Percentiles rank a stretch among this genome's conserved stretches.
Evolutionary conservation across 2,113 vertebrate species (phyloP).

Genomic region (Indicator indicator): DNA sequence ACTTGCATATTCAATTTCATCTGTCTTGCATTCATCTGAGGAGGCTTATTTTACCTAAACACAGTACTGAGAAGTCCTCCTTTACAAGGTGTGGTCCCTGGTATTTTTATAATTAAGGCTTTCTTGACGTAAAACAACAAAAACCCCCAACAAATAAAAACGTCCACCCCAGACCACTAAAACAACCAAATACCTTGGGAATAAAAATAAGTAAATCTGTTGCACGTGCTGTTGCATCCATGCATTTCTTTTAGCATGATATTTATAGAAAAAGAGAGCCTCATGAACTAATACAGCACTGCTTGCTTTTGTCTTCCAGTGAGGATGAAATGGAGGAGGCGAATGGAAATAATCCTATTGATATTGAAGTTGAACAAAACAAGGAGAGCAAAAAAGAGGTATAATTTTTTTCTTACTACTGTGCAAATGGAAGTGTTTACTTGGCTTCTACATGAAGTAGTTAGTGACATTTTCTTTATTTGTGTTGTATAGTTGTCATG

Average conservation of each 20-base stretch:
- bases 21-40: background rate
- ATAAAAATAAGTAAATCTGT: background rate
- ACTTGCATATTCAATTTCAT: background rate
- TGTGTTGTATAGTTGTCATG: slow-evolving; percentile 5
- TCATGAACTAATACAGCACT: slow-evolving; percentile 1
- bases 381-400: slow-evolving; percentile 96
- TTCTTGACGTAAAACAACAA: background rate
- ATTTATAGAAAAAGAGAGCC: background rate
- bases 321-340: slow-evolving; percentile 90
- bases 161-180: fast-evolving
- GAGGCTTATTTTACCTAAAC: background rate
- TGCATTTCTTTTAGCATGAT: background rate
- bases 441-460: background rate
- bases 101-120: background rate
- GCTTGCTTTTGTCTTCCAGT: slow-evolving; percentile 79
- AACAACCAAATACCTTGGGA: background rate
- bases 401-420: slow-evolving; percentile 23
- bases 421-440: background rate
- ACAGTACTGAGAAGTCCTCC: background rate
- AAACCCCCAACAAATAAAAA: background rate
- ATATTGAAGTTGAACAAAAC: slow-evolving; percentile 83
- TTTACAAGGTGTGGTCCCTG: background rate
- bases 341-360: slow-evolving; percentile 78
- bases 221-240: background rate
- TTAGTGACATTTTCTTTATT: slow-evolving; percentile 40